phyloP scores from a whole-genome alignment of 2,113 vertebrate genomes.

The Channa argus region DNA sequence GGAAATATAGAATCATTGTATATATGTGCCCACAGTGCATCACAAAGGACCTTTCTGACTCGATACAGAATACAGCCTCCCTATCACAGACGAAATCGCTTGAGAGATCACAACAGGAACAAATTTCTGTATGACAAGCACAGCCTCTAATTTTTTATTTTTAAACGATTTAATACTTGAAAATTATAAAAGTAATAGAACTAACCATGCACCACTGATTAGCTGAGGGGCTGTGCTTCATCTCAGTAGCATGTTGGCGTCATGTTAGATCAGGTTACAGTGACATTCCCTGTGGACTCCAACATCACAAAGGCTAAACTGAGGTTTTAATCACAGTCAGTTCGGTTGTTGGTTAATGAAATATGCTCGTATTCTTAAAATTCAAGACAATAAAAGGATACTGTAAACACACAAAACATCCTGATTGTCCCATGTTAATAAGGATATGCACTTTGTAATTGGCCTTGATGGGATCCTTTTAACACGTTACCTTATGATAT shows the following conservation, averaged over 20 bases:
- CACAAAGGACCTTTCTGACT: background rate
- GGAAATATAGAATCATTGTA: too few relatives aligned
- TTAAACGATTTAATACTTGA: background rate
- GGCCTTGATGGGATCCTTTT: background rate
- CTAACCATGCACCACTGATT: background rate
- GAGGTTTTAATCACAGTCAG: background rate
- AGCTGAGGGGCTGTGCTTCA: background rate
- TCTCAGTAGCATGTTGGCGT: background rate
- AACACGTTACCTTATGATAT: too few relatives aligned
- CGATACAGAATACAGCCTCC: background rate
- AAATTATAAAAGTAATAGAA: background rate
- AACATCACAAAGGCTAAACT: background rate
- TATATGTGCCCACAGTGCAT: too few relatives aligned
- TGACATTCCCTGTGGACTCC: background rate
- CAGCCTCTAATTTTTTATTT: background rate
- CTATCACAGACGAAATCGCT: background rate
- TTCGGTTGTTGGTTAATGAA: too few relatives aligned
- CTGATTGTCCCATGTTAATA: constrained; percentile 4
- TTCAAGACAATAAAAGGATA: constrained; percentile 18
- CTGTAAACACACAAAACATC: constrained; percentile 8
- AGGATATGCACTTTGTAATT: constrained; percentile 2
- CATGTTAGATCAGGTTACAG: background rate
- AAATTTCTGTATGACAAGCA: background rate
- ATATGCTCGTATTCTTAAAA: background rate
- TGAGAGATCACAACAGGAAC: background rate